Percentiles rank a stretch among this genome's conserved stretches.
These are phyloP conservation scores for Trididemnum nubilum DNA, from an alignment of 23 tunicate genomes.

Conservation along the genomic window DNA sequence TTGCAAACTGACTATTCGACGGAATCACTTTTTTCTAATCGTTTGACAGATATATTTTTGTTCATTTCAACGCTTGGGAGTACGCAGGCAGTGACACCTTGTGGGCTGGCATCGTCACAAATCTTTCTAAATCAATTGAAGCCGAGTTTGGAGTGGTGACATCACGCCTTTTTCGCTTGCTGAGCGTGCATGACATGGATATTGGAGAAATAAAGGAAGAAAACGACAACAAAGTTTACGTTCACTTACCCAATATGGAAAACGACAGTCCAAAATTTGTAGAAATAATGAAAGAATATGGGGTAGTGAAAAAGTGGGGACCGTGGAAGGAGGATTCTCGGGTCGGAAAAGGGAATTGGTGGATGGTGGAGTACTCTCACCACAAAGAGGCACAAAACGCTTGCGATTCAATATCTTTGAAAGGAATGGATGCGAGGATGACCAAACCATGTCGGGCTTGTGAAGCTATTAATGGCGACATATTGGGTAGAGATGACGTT, in stretches of 20 bases:
- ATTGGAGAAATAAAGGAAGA: neutral
- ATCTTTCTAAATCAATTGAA: slow-evolving; percentile 48
- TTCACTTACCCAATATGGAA: neutral
- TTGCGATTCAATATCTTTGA: neutral
- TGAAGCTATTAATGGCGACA: no score
- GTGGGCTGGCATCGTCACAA: slow-evolving; percentile 74
- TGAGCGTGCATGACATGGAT: slow-evolving; percentile 8
- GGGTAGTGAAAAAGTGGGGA: slow-evolving; percentile 22
- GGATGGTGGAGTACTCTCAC: slow-evolving; percentile 23
- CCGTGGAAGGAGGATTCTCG: neutral
- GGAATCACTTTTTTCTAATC: no score
- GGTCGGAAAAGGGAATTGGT: slow-evolving; percentile 12
- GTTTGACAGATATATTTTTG: slow-evolving; percentile 48
- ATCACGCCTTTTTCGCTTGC: slow-evolving; percentile 49
- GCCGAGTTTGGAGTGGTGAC: slow-evolving; percentile 48
- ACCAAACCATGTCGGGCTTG: neutral
- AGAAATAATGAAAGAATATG: slow-evolving; percentile 19
- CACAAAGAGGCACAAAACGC: slow-evolving; percentile 20
- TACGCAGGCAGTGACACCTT: slow-evolving; percentile 68
- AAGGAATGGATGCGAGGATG: slow-evolving; percentile 14
- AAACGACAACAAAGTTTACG: neutral
- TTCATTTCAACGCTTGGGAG: slow-evolving; percentile 72
- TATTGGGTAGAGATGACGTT: no score
- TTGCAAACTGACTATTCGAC: no score
- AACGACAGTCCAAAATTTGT: neutral